phyloP scores from a whole-genome alignment of 1,140 invertebrate genomes.

The Nixonia krombeini region DNA sequence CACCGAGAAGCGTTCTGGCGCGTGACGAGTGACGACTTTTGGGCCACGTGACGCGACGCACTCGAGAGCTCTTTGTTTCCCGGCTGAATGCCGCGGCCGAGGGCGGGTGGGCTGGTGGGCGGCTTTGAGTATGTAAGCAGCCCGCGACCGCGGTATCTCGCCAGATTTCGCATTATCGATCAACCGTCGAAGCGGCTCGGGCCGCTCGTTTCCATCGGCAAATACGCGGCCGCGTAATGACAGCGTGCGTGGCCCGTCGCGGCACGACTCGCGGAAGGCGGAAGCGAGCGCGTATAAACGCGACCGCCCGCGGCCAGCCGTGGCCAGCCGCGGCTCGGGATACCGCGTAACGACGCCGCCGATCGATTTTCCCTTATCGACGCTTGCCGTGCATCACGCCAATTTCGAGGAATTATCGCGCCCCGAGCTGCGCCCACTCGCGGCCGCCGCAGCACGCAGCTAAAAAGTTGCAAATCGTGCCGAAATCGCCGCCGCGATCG shows the following conservation, averaged over 20 bases:
- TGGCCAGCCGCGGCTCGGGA: not conserved
- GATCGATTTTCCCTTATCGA: slow-evolving; percentile 57
- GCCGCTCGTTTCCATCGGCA: slow-evolving; percentile 54
- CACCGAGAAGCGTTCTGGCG: too few relatives aligned
- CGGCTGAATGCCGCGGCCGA: slow-evolving; percentile 6
- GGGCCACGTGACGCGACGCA: slow-evolving; percentile 2
- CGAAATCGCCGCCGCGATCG: slow-evolving; percentile 2
- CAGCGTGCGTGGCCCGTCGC: slow-evolving; percentile 40
- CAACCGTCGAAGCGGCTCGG: slow-evolving; percentile 58
- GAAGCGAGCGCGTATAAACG: slow-evolving; percentile 17
- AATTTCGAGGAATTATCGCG: slow-evolving; percentile 67
- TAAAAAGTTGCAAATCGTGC: too few relatives aligned
- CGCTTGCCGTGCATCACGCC: slow-evolving; percentile 59
- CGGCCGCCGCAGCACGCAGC: slow-evolving; percentile 46
- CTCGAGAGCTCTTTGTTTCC: slow-evolving; percentile 1
- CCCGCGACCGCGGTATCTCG: slow-evolving; percentile 20
- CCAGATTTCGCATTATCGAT: slow-evolving; percentile 51
- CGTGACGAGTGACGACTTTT: too few relatives aligned
- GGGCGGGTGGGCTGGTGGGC: slow-evolving; percentile 1
- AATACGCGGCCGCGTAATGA: slow-evolving; percentile 55
- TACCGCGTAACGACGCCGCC: slow-evolving; percentile 18
- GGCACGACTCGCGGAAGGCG: slow-evolving; percentile 25
- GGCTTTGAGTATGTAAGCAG: slow-evolving; percentile 23
- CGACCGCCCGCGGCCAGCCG: too few relatives aligned
- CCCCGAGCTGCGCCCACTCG: slow-evolving; percentile 30